phyloP scores from a whole-genome alignment of 2,113 vertebrate species.

The Passer domesticus region DNA sequence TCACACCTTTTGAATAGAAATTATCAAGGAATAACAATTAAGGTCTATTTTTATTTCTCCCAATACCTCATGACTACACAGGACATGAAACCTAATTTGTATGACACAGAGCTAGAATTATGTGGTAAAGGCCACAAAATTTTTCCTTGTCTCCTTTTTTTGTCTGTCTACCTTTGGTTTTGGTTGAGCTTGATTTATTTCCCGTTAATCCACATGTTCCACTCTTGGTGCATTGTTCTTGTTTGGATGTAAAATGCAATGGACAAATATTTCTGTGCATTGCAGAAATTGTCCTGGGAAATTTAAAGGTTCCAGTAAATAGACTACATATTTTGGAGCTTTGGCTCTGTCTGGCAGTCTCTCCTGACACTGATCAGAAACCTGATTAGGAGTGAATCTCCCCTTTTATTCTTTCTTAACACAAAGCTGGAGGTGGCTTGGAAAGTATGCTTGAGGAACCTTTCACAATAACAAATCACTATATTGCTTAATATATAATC shows the following conservation, averaged over 20 bases:
- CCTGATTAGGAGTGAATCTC: neutral
- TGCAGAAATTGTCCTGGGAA: neutral
- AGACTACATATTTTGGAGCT: neutral
- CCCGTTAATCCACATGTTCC: neutral
- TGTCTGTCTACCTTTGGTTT: neutral
- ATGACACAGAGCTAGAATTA: neutral
- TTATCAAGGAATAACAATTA: neutral
- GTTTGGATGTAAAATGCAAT: neutral
- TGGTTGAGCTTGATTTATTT: neutral
- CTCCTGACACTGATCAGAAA: neutral
- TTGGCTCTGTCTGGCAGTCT: neutral
- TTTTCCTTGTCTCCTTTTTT: neutral
- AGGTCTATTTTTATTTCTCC: neutral
- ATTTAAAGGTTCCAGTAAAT: neutral
- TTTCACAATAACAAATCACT: neutral
- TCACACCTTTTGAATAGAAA: neutral
- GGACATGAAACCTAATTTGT: neutral
- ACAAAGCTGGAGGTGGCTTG: neutral
- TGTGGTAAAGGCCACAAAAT: fast-evolving
- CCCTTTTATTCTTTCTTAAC: neutral
- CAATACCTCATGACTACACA: neutral
- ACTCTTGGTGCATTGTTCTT: neutral
- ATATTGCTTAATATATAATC: neutral
- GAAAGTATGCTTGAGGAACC: neutral
- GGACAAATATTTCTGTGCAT: neutral